A percentile compares a stretch with the other conserved stretches of the same genome.
Evolutionary conservation across 2,888 invertebrate genomes (phyloP).

Genomic region (Plusia festucae): DNA sequence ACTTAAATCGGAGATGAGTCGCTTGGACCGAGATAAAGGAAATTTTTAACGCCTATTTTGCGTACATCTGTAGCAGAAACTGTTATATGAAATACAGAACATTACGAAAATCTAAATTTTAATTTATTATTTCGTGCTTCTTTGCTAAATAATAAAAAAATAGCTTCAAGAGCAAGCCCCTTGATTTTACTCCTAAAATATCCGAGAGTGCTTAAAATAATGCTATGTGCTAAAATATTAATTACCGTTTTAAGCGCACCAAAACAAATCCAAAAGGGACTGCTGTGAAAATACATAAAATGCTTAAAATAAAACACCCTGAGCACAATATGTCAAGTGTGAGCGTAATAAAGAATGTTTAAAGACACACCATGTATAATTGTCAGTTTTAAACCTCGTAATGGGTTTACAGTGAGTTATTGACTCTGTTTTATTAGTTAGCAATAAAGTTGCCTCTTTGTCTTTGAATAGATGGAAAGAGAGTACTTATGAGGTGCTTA

Average conservation of each 20-base stretch:
- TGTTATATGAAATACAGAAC: no score
- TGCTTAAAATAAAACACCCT: constrained; percentile 74
- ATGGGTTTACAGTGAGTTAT: constrained; percentile 74
- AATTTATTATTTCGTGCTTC: not conserved
- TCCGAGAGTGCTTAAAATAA: constrained; percentile 7
- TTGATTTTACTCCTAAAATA: not conserved
- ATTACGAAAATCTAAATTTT: no score
- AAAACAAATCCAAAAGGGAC: constrained; percentile 63
- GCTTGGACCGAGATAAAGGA: not conserved
- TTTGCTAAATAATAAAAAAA: not conserved
- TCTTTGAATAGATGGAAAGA: constrained; percentile 48
- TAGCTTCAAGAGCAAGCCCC: no score
- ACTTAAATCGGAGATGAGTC: not conserved
- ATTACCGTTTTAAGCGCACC: constrained; percentile 41
- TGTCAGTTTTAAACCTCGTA: constrained; percentile 79
- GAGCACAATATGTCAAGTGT: constrained; percentile 72
- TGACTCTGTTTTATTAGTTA: constrained; percentile 69
- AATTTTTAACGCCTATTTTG: not conserved
- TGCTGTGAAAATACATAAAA: constrained; percentile 82
- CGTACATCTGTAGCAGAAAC: not conserved
- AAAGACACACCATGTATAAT: constrained; percentile 77
- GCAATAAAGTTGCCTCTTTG: constrained; percentile 57
- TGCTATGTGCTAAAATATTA: constrained; percentile 36
- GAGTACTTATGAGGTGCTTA: constrained; percentile 24
- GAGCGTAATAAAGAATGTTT: constrained; percentile 77